Conservation (phyloP, 2,888 invertebrate species). For the Xanthorhoe designata region DNA sequence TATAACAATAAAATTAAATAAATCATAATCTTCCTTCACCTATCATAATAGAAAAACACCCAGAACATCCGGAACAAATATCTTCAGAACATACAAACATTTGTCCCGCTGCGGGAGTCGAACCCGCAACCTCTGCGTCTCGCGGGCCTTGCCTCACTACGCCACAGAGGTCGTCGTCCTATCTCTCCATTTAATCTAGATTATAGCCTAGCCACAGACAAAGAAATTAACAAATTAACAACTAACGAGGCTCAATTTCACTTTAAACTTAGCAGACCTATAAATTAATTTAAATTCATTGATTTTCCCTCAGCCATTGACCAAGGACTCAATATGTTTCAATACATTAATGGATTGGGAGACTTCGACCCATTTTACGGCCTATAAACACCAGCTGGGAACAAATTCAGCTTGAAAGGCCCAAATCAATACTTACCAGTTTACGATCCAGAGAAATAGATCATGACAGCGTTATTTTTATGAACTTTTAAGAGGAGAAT, state of each 20-base stretch:
- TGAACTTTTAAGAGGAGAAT: conserved; percentile 3
- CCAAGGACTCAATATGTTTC: conserved; percentile 20
- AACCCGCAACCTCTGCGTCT: no score
- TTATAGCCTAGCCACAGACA: neutral
- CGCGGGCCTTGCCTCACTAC: no score
- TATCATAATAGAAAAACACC: no score
- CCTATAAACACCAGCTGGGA: conserved; percentile 43
- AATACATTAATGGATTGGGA: conserved; percentile 27
- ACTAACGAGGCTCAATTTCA: conserved; percentile 1
- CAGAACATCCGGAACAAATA: no score
- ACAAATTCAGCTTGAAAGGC: conserved; percentile 27
- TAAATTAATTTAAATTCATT: conserved; percentile 13
- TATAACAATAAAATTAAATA: no score
- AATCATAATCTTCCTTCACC: no score
- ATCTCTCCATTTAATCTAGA: no score
- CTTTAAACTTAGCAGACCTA: neutral
- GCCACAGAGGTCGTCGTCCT: no score
- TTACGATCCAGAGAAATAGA: conserved; percentile 22
- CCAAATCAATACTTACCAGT: conserved; percentile 38
- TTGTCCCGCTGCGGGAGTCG: no score
- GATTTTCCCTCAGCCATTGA: conserved; percentile 6
- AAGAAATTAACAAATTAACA: neutral
- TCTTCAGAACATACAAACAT: no score
- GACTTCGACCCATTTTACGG: conserved; percentile 34
- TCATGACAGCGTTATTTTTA: conserved; percentile 16